phyloP scores from a whole-genome alignment of 1,140 invertebrate genomes.

The Papilio dardanus region DNA sequence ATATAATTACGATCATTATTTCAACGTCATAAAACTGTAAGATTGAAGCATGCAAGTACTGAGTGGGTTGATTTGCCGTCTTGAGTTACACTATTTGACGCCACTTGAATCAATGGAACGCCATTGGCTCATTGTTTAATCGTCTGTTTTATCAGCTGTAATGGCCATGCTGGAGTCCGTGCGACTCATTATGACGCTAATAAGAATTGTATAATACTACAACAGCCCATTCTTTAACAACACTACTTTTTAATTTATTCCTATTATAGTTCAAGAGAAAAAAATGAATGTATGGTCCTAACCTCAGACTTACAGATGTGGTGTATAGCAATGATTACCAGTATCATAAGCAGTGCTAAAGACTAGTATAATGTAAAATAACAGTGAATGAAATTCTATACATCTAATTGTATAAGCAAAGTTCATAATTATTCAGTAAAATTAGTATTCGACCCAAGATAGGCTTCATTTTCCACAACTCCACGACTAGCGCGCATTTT shows the following conservation, averaged over 20 bases:
- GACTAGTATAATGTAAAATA: background rate
- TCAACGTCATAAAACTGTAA: background rate
- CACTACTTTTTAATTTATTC: constrained; percentile 37
- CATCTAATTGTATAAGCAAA: no score
- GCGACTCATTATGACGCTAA: constrained; percentile 45
- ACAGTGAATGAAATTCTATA: background rate
- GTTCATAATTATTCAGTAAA: no score
- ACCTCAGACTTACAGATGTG: background rate
- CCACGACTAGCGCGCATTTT: no score
- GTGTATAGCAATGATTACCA: background rate
- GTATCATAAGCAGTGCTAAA: background rate
- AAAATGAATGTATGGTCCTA: background rate
- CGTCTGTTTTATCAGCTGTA: constrained; percentile 77
- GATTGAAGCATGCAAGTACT: constrained; percentile 21
- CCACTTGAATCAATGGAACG: constrained; percentile 75
- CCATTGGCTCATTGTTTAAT: constrained; percentile 77
- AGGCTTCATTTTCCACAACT: no score
- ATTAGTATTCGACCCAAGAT: no score
- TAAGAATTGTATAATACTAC: constrained; percentile 18
- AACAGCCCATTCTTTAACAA: constrained; percentile 5
- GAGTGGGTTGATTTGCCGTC: constrained; percentile 60
- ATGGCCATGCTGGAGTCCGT: constrained; percentile 50
- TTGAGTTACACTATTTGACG: constrained; percentile 65
- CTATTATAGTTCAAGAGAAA: background rate
- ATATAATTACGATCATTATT: background rate